Evolutionary conservation across 2,113 vertebrate species (phyloP).

Genomic region (Noctilio leporinus): DNA sequence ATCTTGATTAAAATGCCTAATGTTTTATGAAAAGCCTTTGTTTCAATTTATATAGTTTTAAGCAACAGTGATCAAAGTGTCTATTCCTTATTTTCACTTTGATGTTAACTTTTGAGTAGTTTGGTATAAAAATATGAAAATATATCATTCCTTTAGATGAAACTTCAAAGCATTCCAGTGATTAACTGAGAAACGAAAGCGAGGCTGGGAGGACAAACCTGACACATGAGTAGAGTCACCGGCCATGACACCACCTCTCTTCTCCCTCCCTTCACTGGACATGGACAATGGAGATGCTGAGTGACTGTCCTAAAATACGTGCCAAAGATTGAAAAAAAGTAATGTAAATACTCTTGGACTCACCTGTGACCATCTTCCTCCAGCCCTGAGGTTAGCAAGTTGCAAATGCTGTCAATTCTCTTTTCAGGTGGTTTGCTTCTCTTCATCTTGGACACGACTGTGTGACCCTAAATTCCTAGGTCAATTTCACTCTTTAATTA

Average conservation of each 20-base stretch:
- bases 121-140: background rate
- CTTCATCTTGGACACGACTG: background rate
- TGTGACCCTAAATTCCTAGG: background rate
- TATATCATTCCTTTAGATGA: background rate
- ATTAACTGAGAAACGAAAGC: background rate
- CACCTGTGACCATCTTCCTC: background rate
- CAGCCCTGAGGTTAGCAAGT: background rate
- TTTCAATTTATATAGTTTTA: background rate
- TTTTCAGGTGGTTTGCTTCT: background rate
- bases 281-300: conserved; percentile 35
- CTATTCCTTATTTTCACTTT: background rate
- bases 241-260: background rate
- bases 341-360: background rate
- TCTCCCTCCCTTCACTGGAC: conserved; percentile 61
- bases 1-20: background rate
- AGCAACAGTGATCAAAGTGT: background rate
- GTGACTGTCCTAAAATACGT: conserved; percentile 66
- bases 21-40: background rate
- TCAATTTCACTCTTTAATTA: background rate
- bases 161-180: background rate
- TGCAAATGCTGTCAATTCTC: background rate
- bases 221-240: conserved; percentile 47
- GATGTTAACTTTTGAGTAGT: background rate
- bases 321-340: background rate
- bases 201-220: conserved; percentile 65